These are phyloP conservation scores for Pygmarrhopalites habei DNA, from an alignment of 1,140 invertebrate genomes.

Conservation along the genomic window DNA sequence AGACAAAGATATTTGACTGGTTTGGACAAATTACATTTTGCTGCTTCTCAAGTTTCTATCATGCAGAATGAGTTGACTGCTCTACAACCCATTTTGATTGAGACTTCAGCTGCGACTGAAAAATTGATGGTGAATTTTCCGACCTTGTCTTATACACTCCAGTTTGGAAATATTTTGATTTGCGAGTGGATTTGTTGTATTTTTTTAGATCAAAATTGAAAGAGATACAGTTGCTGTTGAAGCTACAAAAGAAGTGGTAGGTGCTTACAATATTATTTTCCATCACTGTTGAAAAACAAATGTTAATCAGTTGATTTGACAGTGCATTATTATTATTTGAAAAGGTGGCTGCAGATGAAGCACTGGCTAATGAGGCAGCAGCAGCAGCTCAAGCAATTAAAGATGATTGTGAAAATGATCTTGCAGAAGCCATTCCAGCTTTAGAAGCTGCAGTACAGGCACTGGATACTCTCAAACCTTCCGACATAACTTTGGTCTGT, in stretches of 20 bases:
- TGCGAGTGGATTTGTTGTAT: too few species aligned
- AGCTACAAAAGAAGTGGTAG: constrained; percentile 88
- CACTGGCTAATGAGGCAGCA: constrained; percentile 90
- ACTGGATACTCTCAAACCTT: constrained; percentile 84
- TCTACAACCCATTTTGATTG: constrained; percentile 83
- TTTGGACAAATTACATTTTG: constrained; percentile 86
- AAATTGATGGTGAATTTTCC: constrained; percentile 80
- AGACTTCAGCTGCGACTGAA: constrained; percentile 86
- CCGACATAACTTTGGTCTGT: constrained; percentile 87
- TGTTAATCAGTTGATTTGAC: too few species aligned
- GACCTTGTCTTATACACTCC: too few species aligned
- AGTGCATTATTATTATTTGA: too few species aligned
- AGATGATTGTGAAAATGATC: constrained; percentile 93
- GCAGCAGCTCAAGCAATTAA: constrained; percentile 94
- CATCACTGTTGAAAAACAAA: too few species aligned
- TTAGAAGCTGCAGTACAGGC: constrained; percentile 72
- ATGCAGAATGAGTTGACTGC: constrained; percentile 83
- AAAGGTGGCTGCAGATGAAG: constrained; percentile 87
- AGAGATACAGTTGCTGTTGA: constrained; percentile 95
- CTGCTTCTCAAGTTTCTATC: constrained; percentile 75
- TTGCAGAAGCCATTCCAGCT: constrained; percentile 92
- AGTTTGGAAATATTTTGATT: too few species aligned
- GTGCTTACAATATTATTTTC: too few species aligned
- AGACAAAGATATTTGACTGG: constrained; percentile 74
- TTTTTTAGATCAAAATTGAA: constrained; percentile 97